Base-by-base conservation (phyloP, 2,888 invertebrate genomes). In the Heteromurus nitidus region DNA sequence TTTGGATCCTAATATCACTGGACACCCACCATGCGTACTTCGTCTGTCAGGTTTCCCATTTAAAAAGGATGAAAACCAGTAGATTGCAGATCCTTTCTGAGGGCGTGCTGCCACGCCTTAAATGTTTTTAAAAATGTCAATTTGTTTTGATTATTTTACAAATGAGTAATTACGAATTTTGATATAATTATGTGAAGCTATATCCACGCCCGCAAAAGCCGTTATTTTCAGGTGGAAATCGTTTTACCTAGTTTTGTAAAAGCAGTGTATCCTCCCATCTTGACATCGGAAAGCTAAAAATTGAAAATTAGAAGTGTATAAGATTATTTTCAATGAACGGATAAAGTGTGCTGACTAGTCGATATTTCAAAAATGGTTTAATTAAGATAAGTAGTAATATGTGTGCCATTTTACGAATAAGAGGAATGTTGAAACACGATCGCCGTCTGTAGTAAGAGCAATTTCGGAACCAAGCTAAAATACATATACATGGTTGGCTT, bases 81-180 rank as follows among this genome's bases (percentile, higher is more conserved):
- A 55, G 1, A 83, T 69, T 16, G 82, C 85, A 31, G 85, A 85
- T 0, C 83, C 83, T 44, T 68, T 68, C n/a, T 31, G 20, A 1
- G 62, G 62, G 18, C 62, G 62, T 2, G 22, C 20, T 9, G 31
- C 30, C 44, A 68, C 24, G 5, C 24, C 55, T 36, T 55, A 47
- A 47, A 47, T 47, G n/a, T 47, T n/a, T n/a, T n/a, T n/a, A n/a
- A n/a, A n/a, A n/a, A n/a, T n/a, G n/a, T n/a, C n/a, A n/a, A n/a
- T n/a, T n/a, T n/a, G n/a, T n/a, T n/a, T n/a, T n/a, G n/a, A n/a
- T n/a, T n/a, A n/a, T n/a, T n/a, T n/a, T n/a, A n/a, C n/a, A n/a
- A n/a, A n/a, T n/a, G n/a, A n/a, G n/a, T n/a, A n/a, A n/a, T n/a
- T n/a, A n/a, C n/a, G n/a, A n/a, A n/a, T n/a, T n/a, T n/a, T n/a